Conservation (phyloP, 1,140 invertebrate genomes). For the Adoxophyes honmai region DNA sequence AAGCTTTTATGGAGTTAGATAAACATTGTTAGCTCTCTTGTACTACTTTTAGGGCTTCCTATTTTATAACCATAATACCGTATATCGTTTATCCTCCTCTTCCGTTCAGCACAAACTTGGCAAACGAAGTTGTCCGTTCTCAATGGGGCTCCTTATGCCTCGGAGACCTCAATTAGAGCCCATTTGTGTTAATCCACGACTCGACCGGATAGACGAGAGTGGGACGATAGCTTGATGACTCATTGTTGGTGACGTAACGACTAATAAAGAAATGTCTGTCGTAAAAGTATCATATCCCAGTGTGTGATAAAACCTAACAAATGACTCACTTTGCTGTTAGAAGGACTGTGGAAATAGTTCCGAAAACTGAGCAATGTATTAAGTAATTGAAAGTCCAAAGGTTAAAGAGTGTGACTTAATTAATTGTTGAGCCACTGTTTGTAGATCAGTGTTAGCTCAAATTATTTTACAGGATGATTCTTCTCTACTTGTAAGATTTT, state of each 20-base stretch:
- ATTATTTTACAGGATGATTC: no score
- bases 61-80: conserved; percentile 3
- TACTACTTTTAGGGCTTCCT: conserved; percentile 3
- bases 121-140: conserved; percentile 12
- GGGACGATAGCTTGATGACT: conserved; percentile 14
- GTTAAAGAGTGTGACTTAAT: no score
- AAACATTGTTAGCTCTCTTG: neutral
- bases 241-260: conserved; percentile 5
- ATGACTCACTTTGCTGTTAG: neutral
- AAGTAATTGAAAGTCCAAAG: no score
- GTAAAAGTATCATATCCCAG: neutral
- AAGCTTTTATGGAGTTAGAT: neutral
- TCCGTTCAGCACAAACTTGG: conserved; percentile 11
- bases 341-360: no score
- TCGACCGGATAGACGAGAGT: conserved; percentile 9
- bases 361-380: no score
- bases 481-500: no score
- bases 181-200: conserved; percentile 24
- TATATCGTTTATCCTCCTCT: neutral
- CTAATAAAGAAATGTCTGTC: conserved; percentile 4
- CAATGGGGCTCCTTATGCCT: conserved; percentile 16
- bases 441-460: no score
- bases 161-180: conserved; percentile 26
- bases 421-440: no score
- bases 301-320: conserved; percentile 1